Evolutionary conservation across 2,797 vertebrate genomes (phyloP).

Genomic region (Xenops minutus): DNA sequence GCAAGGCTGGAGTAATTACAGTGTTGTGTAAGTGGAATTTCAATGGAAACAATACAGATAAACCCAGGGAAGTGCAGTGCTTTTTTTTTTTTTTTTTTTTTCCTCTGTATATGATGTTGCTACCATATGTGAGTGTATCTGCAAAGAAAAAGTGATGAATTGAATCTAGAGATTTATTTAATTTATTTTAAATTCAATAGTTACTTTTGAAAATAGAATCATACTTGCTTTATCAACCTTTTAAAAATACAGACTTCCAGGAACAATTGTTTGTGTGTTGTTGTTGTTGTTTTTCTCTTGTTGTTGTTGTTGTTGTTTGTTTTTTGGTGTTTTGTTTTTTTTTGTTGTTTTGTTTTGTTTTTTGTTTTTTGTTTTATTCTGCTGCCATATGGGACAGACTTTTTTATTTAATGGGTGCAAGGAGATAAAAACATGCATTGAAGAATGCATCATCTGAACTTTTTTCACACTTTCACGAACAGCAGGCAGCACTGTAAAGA

Average conservation of each 20-base stretch:
- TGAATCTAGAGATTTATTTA: neutral
- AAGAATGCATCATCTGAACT: neutral
- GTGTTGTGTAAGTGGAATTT: neutral
- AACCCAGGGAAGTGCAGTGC: neutral
- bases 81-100: neutral
- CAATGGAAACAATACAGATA: neutral
- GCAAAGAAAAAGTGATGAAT: neutral
- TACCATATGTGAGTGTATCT: neutral
- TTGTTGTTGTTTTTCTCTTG: too few species aligned
- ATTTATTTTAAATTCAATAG: neutral
- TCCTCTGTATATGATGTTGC: neutral
- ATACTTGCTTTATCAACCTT: neutral
- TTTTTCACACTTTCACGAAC: neutral
- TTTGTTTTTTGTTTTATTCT: neutral
- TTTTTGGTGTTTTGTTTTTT: too few species aligned
- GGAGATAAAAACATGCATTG: neutral
- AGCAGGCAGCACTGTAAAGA: neutral
- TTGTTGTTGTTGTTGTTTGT: too few species aligned
- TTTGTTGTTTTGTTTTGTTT: neutral
- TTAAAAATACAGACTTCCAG: neutral
- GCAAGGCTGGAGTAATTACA: constrained; percentile 33
- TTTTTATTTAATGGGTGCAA: neutral
- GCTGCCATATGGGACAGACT: neutral
- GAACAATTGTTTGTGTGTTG: neutral
- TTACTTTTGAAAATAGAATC: neutral